A percentile compares a stretch with the other conserved stretches of the same genome.
phyloP scores from a whole-genome alignment of 2,113 vertebrate genomes.

The Rhizomys pruinosus region DNA sequence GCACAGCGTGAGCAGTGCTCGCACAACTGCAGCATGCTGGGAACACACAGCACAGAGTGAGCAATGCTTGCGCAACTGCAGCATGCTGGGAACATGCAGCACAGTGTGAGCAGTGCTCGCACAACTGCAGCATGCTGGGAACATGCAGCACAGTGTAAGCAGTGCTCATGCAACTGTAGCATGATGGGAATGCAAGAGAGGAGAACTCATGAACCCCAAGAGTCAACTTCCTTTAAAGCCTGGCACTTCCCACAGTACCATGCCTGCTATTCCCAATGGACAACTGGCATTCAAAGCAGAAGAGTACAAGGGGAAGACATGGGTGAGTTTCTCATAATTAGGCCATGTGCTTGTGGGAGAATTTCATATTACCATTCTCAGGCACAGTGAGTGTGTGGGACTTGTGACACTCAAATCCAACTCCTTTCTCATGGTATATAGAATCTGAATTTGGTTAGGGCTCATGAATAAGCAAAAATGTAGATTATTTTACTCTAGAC shows the following conservation, averaged over 20 bases:
- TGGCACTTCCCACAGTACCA: constrained; percentile 49
- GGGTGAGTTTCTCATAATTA: neutral
- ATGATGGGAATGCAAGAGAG: no score
- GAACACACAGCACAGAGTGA: neutral
- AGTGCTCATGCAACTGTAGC: no score
- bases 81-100: neutral
- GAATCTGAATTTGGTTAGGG: constrained; percentile 43
- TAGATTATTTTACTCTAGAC: constrained; percentile 46
- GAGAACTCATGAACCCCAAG: neutral
- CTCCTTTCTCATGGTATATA: constrained; percentile 42
- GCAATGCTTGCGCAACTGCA: neutral
- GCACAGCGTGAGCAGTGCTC: neutral
- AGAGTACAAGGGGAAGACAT: constrained; percentile 57
- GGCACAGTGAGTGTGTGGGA: neutral
- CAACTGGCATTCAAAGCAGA: constrained; percentile 49
- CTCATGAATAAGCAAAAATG: constrained; percentile 68
- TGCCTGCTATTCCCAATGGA: constrained; percentile 25
- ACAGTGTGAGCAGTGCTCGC: no score
- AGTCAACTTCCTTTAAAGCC: neutral
- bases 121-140: no score
- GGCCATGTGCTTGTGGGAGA: neutral
- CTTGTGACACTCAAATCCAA: constrained; percentile 19
- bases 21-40: constrained; percentile 4
- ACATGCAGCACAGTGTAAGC: no score
- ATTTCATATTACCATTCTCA: neutral